Conservation (phyloP, 2,888 invertebrate genomes). For the Microplitis manilae region DNA sequence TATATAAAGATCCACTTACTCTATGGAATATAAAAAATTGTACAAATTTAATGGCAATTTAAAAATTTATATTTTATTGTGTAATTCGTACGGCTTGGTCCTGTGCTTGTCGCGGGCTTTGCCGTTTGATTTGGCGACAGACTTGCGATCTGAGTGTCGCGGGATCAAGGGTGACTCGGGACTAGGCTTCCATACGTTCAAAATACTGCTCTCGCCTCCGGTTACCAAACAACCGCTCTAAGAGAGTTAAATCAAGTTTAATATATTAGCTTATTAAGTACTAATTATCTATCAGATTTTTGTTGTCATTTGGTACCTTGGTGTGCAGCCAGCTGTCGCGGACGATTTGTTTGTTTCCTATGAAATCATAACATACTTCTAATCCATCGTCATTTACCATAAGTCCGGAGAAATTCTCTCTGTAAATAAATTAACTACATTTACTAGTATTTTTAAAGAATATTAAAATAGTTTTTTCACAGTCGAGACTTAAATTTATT, state of each 20-base stretch:
- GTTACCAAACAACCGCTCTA: conserved; percentile 79
- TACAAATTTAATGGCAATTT: conserved; percentile 16
- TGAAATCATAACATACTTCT: conserved; percentile 74
- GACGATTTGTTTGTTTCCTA: conserved; percentile 80
- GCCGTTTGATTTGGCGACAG: conserved; percentile 58
- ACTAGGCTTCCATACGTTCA: conserved; percentile 77
- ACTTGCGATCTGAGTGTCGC: conserved; percentile 52
- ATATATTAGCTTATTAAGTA: conserved; percentile 35
- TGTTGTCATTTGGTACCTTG: conserved; percentile 72
- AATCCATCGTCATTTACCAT: conserved; percentile 72
- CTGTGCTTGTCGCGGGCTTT: conserved; percentile 62
- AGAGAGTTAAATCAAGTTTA: conserved; percentile 51
- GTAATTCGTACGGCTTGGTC: conserved; percentile 63
- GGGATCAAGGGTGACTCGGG: conserved; percentile 46
- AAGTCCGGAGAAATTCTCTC: conserved; percentile 72
- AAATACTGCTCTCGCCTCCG: conserved; percentile 81
- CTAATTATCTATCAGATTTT: conserved; percentile 23
- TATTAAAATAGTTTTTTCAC: too few species aligned
- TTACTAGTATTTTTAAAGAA: too few species aligned
- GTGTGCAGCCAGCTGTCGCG: conserved; percentile 79
- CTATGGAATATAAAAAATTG: conserved; percentile 2
- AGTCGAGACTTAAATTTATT: too few species aligned
- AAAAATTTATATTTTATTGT: background rate
- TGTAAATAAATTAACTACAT: conserved; percentile 58
- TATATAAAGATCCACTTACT: conserved; percentile 15